Evolutionary conservation across 2,888 invertebrate genomes (phyloP).

Genomic region (Rhagophthalmus giganteus): DNA sequence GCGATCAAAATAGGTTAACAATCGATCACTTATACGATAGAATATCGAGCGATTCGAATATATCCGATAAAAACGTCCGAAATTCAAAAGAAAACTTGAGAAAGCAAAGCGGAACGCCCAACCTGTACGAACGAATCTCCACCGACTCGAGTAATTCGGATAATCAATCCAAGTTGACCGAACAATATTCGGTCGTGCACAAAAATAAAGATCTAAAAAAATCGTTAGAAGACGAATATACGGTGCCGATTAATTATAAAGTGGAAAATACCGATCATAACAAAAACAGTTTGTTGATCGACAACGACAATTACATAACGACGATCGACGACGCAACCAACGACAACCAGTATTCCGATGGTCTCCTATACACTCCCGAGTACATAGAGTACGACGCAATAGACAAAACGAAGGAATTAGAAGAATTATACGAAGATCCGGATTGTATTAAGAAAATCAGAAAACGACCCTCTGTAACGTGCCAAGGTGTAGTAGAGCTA

Average conservation of each 20-base stretch:
- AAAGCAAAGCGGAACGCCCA: neutral
- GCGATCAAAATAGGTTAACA: constrained; percentile 31
- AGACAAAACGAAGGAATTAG: constrained; percentile 12
- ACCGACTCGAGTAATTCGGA: constrained; percentile 2
- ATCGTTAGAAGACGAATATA: constrained; percentile 26
- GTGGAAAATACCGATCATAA: constrained; percentile 18
- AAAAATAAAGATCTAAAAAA: constrained; percentile 11
- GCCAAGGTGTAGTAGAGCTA: constrained; percentile 21
- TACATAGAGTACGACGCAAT: constrained; percentile 9
- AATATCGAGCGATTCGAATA: constrained; percentile 23
- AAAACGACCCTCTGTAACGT: neutral
- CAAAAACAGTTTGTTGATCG: constrained; percentile 25
- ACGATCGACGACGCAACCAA: constrained; percentile 9
- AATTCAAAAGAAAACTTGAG: neutral
- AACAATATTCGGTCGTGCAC: constrained; percentile 8
- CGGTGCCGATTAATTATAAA: constrained; percentile 16
- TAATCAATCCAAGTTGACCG: neutral
- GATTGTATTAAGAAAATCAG: constrained; percentile 11
- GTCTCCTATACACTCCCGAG: constrained; percentile 3
- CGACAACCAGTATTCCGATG: constrained; percentile 3
- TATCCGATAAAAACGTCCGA: neutral
- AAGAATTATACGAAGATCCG: constrained; percentile 24
- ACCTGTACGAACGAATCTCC: constrained; percentile 20
- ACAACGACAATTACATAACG: constrained; percentile 29
- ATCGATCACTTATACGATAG: constrained; percentile 28